Evolutionary conservation across 2,797 vertebrate genomes (phyloP).

Genomic region (Diceros bicornis): DNA sequence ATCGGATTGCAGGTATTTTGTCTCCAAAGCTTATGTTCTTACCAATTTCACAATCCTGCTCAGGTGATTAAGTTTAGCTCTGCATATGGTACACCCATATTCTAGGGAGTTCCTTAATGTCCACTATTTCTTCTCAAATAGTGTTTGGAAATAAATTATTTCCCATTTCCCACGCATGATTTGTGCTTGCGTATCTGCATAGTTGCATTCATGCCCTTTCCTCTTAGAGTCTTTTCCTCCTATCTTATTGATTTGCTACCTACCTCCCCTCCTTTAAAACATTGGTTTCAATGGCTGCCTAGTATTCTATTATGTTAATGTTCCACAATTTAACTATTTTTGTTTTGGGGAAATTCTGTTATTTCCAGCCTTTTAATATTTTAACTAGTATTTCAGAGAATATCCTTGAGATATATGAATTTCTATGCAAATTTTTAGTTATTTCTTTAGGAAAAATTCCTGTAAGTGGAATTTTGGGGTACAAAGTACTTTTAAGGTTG

Average conservation of each 20-base stretch:
- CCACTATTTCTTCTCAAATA: neutral
- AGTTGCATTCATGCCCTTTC: neutral
- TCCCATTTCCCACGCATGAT: neutral
- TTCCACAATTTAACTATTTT: neutral
- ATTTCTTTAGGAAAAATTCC: constrained; percentile 13
- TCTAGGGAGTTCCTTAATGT: neutral
- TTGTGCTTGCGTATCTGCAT: neutral
- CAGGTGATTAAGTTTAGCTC: neutral
- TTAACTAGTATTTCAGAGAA: constrained; percentile 32
- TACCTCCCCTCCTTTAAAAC: neutral
- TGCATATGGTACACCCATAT: neutral
- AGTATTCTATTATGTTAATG: neutral
- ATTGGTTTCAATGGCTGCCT: neutral
- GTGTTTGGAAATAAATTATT: neutral
- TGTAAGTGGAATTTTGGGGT: neutral
- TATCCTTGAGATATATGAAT: neutral
- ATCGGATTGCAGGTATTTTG: neutral
- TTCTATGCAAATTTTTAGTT: neutral
- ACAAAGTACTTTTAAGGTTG: neutral
- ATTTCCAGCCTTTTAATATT: constrained; percentile 11
- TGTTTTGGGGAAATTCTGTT: neutral
- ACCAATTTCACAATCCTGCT: neutral
- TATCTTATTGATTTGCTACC: neutral
- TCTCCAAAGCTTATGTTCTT: neutral
- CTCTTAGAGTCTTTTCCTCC: neutral